These are phyloP conservation scores for Phrynosoma platyrhinos DNA, from an alignment of 2,113 vertebrate species.

Conservation along the genomic window DNA sequence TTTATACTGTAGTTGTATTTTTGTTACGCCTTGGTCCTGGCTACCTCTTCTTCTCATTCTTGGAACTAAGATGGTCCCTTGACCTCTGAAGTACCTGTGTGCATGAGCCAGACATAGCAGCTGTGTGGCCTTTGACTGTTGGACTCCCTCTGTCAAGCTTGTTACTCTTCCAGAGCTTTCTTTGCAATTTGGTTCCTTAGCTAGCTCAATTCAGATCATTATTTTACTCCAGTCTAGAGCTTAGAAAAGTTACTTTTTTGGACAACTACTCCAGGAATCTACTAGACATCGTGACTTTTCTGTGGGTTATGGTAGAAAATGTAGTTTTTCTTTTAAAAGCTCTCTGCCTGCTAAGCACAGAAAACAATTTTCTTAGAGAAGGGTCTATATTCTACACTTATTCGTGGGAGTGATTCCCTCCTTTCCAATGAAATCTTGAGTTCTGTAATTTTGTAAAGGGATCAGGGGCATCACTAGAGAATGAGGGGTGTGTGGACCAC, in stretches of 20 bases:
- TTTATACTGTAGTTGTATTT: conserved; percentile 62
- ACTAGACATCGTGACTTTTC: too few species aligned
- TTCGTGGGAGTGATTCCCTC: background rate
- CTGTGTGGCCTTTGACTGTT: fast-evolving
- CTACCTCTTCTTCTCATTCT: conserved; percentile 56
- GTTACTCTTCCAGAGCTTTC: background rate
- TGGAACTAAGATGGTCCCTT: conserved; percentile 56
- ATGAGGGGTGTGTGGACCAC: too few species aligned
- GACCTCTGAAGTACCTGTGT: conserved; percentile 52
- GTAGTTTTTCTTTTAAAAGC: too few species aligned
- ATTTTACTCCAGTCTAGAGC: background rate
- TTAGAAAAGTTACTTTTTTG: background rate
- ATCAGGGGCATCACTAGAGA: too few species aligned
- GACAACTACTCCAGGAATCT: background rate
- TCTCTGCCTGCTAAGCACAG: background rate
- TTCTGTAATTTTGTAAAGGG: background rate
- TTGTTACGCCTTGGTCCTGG: conserved; percentile 56
- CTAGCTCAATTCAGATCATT: background rate
- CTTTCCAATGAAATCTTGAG: background rate
- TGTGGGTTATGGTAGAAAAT: too few species aligned
- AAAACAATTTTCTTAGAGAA: fast-evolving
- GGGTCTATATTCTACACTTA: too few species aligned
- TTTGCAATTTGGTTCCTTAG: background rate
- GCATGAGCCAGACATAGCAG: conserved; percentile 28
- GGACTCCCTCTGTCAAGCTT: fast-evolving